Percentiles rank a stretch among this genome's conserved stretches.
These are phyloP conservation scores for Panzeria rudis DNA, from an alignment of 2,888 invertebrate species.

Conservation along the genomic window DNA sequence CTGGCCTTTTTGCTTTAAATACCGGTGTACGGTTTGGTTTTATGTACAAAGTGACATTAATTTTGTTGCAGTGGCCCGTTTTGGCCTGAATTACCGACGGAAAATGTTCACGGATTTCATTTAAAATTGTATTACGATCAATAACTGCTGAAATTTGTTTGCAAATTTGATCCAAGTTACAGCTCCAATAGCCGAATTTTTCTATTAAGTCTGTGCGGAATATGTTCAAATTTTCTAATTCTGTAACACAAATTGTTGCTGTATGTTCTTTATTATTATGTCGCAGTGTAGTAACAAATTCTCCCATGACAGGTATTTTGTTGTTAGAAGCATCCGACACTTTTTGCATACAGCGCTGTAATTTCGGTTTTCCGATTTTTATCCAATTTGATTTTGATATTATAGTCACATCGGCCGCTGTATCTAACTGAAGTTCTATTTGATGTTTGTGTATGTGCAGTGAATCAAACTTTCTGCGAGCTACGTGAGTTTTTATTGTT, in stretches of 20 bases:
- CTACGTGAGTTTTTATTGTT: slow-evolving; percentile 4
- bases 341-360: not conserved
- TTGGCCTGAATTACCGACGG: too few relatives aligned
- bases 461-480: not conserved
- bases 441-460: too few relatives aligned
- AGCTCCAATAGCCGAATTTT: too few relatives aligned
- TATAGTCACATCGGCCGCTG: slow-evolving; percentile 5
- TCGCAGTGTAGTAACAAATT: too few relatives aligned
- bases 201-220: too few relatives aligned
- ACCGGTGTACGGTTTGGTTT: slow-evolving; percentile 20
- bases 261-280: too few relatives aligned
- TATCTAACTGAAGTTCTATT: slow-evolving; percentile 7
- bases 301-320: not conserved
- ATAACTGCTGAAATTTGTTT: not conserved
- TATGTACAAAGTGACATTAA: slow-evolving; percentile 11
- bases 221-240: too few relatives aligned
- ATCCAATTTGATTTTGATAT: slow-evolving; percentile 26
- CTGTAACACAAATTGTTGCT: too few relatives aligned
- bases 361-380: slow-evolving; percentile 14
- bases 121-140: slow-evolving; percentile 5
- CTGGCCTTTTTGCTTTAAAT: slow-evolving; percentile 22
- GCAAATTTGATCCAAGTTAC: not conserved
- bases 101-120: not conserved
- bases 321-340: slow-evolving; percentile 7
- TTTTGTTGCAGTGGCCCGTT: slow-evolving; percentile 43